Evolutionary conservation across 2,888 invertebrate species (phyloP).

Genomic region (Leptopilina drosophilae): DNA sequence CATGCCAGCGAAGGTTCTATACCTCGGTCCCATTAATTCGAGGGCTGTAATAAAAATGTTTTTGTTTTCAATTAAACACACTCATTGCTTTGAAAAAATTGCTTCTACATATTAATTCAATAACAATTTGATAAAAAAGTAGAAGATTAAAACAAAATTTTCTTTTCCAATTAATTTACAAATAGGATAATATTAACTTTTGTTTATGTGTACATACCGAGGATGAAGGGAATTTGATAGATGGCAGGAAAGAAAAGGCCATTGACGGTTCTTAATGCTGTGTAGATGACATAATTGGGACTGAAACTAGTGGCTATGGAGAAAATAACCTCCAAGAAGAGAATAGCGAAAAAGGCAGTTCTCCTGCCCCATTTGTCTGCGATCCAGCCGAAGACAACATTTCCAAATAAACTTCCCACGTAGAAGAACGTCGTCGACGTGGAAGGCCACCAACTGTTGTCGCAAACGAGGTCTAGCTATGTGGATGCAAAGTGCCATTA

Average conservation of each 20-base stretch:
- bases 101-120: too few relatives aligned
- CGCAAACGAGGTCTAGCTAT: slow-evolving; percentile 83
- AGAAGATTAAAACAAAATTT: too few relatives aligned
- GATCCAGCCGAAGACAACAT: slow-evolving; percentile 83
- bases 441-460: slow-evolving; percentile 81
- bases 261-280: slow-evolving; percentile 80
- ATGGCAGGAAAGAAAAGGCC: slow-evolving; percentile 84
- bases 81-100: not conserved
- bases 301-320: slow-evolving; percentile 82
- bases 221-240: slow-evolving; percentile 83
- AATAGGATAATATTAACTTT: not conserved
- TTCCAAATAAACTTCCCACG: slow-evolving; percentile 84
- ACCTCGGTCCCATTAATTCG: slow-evolving; percentile 83
- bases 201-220: slow-evolving; percentile 76
- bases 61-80: slow-evolving; percentile 1
- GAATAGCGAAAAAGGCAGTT: slow-evolving; percentile 81
- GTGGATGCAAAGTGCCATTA: slow-evolving; percentile 74
- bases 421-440: slow-evolving; percentile 83
- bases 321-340: slow-evolving; percentile 81
- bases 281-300: slow-evolving; percentile 80
- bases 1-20: slow-evolving; percentile 82
- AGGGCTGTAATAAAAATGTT: slow-evolving; percentile 72
- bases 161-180: too few relatives aligned
- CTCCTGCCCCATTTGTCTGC: slow-evolving; percentile 84
- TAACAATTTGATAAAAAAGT: too few relatives aligned